Evolutionary conservation across 2,113 vertebrate species (phyloP), one percentile per base, ranked within the genome.

Genomic region (Cavia porcellus): DNA sequence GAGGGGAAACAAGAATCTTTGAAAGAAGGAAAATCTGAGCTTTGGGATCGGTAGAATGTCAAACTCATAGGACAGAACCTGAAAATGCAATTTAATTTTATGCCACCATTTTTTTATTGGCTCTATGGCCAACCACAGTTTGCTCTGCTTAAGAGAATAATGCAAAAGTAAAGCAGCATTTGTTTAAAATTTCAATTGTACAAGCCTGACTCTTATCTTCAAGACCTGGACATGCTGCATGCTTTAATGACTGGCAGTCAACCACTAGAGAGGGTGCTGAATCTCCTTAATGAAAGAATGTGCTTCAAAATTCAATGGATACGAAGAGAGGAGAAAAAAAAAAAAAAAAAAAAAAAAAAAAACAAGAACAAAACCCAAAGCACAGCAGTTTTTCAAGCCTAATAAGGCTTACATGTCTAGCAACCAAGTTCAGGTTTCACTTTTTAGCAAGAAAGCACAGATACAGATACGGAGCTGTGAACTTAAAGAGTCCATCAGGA

Each of bases 1-100:
- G 92, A 94, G 52, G 75, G 75, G 92, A 95, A 97, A 94, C 91
- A 92, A 95, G 45, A 92, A 57, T 96, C 79, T 74, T 77, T 86
- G 66, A 93, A 88, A 87, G 15, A 92, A 42, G 19, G 87, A 87
- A 88, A 77, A 94, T 32, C 45, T 97, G 97, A 82, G 45, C 93
- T 85, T 98, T 92, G 90, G n/a, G 81, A 62, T 95, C 68, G 94
- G 72, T 9, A 74, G 55, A 81, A 97, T 84, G 86, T 97, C 86
- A 93, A 70, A 91, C 10, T 70, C 89, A n/a, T 55, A 82, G 68
- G 25, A 95, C 61, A 82, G 38, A 86, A 91, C 91, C 87, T 90
- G 72, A 12, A 90, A 90, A 96, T 55, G 45, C 92, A 94, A 52
- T 52, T 96, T 90, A 35, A 86, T 38, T 89, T 72, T 45, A 24